A percentile compares a stretch with the other conserved stretches of the same genome.
These are phyloP conservation scores for Lagria hirta DNA, from an alignment of 2,888 invertebrate species.

Conservation along the genomic window DNA sequence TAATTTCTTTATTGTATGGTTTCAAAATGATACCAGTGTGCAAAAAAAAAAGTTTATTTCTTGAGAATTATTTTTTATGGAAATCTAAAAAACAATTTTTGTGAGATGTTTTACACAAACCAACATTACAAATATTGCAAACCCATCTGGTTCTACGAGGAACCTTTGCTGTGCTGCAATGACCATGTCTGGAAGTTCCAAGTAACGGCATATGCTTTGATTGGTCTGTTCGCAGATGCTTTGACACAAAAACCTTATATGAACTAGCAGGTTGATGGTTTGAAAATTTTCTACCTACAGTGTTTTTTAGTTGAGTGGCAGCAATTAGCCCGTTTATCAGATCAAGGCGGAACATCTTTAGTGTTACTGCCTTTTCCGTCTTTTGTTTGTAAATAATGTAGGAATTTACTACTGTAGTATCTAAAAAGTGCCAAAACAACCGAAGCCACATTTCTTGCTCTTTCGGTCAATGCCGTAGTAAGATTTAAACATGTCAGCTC, in stretches of 20 bases:
- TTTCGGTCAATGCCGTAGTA: background rate
- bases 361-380: constrained; percentile 4
- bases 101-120: constrained; percentile 2
- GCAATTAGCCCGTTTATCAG: constrained; percentile 23
- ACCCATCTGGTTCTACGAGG: constrained; percentile 8
- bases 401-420: constrained; percentile 33
- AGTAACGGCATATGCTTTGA: constrained; percentile 9
- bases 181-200: constrained; percentile 2
- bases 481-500: background rate
- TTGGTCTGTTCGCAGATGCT: constrained; percentile 3
- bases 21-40: constrained; percentile 1
- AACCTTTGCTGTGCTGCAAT: constrained; percentile 2
- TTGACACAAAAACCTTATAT: constrained; percentile 1
- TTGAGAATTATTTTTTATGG: constrained; percentile 1
- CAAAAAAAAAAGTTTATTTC: constrained; percentile 1
- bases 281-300: background rate
- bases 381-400: constrained; percentile 25
- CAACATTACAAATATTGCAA: constrained; percentile 11
- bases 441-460: constrained; percentile 39
- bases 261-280: background rate
- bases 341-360: constrained; percentile 25
- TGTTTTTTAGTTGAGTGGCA: background rate
- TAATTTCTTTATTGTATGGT: constrained; percentile 5
- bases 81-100: constrained; percentile 5
- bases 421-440: constrained; percentile 37